Evolutionary conservation across 2,888 invertebrate species (phyloP).

Genomic region (Eupithecia dodoneata): DNA sequence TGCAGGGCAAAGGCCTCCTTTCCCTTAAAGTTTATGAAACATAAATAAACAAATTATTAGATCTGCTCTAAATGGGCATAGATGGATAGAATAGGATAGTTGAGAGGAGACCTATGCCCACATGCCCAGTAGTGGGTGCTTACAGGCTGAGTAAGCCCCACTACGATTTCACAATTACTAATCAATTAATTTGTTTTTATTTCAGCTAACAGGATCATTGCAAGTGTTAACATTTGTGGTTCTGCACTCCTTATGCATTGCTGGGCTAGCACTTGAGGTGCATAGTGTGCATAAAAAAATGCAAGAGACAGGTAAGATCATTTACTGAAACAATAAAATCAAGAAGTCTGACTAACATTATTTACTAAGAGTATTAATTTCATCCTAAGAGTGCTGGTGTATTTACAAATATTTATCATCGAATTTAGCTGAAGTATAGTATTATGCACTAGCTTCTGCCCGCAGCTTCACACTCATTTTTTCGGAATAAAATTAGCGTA

Average conservation of each 20-base stretch:
- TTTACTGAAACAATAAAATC: not conserved
- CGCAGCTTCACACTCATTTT: no score
- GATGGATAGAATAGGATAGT: not conserved
- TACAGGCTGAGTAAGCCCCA: not conserved
- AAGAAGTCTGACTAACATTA: not conserved
- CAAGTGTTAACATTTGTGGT: conserved; percentile 90
- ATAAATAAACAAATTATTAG: no score
- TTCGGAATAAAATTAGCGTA: no score
- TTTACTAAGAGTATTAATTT: not conserved
- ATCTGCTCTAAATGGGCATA: not conserved
- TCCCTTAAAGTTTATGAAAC: no score
- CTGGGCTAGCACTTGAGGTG: conserved; percentile 87
- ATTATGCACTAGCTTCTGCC: no score
- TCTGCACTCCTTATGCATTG: conserved; percentile 86
- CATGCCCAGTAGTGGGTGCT: not conserved
- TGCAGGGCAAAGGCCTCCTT: no score
- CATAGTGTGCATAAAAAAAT: conserved; percentile 81
- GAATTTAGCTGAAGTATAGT: no score
- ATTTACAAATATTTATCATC: no score
- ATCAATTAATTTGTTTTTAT: not conserved
- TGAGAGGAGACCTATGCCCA: not conserved
- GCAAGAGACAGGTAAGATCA: conserved; percentile 67
- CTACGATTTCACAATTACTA: not conserved
- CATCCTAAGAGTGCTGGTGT: no score
- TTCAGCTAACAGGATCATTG: conserved; percentile 86